A percentile compares a stretch with the other conserved stretches of the same genome.
These are phyloP conservation scores for Conus betulinus DNA, from an alignment of 1,140 invertebrate genomes.

Conservation along the genomic window DNA sequence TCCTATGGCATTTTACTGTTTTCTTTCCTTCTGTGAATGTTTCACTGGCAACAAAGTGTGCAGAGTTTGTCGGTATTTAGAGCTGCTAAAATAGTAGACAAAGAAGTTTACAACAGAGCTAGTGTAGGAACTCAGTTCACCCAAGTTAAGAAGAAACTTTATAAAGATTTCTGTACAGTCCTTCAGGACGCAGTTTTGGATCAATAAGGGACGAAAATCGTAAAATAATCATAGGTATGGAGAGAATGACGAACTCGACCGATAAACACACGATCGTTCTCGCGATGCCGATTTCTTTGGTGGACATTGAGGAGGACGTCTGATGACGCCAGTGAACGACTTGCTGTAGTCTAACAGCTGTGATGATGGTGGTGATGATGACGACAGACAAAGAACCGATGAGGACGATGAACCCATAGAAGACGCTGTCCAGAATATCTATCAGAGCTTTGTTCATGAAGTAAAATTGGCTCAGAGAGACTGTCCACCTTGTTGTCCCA, in stretches of 20 bases:
- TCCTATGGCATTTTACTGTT: no score
- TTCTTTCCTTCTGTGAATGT: not conserved
- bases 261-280: not conserved
- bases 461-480: not conserved
- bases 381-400: not conserved
- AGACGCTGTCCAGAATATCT: not conserved
- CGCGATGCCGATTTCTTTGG: not conserved
- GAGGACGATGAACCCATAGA: no score
- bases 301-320: not conserved
- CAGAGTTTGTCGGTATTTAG: not conserved
- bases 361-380: not conserved
- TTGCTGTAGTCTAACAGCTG: not conserved
- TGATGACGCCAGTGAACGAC: not conserved
- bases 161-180: not conserved
- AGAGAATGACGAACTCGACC: not conserved
- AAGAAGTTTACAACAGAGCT: not conserved
- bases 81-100: not conserved
- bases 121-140: not conserved
- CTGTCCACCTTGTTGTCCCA: not conserved
- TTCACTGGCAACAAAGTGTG: not conserved
- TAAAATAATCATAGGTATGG: not conserved
- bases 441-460: not conserved
- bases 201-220: not conserved
- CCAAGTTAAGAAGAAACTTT: not conserved
- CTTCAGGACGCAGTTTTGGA: not conserved